These are phyloP conservation scores for Cephus runcator DNA, from an alignment of 2,888 invertebrate genomes.

Conservation along the genomic window DNA sequence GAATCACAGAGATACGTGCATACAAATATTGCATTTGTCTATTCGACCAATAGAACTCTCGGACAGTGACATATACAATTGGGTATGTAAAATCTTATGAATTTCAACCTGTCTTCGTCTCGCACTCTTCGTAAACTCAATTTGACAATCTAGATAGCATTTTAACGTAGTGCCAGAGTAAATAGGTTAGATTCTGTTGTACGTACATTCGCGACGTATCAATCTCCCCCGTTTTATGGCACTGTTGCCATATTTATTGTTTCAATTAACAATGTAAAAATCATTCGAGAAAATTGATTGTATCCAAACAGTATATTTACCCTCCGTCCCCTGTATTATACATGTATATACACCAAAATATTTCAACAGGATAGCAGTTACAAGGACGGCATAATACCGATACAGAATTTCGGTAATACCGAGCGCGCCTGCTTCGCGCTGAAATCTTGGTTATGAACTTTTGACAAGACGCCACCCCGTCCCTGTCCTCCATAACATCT, in stretches of 20 bases:
- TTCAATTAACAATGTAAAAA: neutral
- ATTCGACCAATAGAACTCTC: neutral
- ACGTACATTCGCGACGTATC: neutral
- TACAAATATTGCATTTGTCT: neutral
- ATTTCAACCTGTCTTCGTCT: neutral
- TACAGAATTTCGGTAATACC: neutral
- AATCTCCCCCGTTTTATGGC: neutral
- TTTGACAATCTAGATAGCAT: neutral
- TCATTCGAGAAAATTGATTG: neutral
- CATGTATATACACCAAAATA: neutral
- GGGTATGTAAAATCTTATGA: neutral
- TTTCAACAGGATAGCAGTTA: neutral
- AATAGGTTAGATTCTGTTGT: neutral
- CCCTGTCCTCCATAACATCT: conserved; percentile 29
- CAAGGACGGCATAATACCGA: neutral
- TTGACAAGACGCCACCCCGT: conserved; percentile 13
- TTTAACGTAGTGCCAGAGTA: neutral
- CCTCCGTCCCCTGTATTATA: neutral
- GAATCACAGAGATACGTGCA: neutral
- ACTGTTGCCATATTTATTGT: neutral
- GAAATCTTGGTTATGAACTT: conserved; percentile 16
- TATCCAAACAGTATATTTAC: neutral
- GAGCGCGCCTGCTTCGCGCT: neutral
- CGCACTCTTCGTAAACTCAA: neutral
- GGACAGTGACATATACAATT: neutral